These are phyloP conservation scores for Astropecten irregularis DNA, from an alignment of 53 echinoderm and acorn worm genomes.

Conservation along the genomic window DNA sequence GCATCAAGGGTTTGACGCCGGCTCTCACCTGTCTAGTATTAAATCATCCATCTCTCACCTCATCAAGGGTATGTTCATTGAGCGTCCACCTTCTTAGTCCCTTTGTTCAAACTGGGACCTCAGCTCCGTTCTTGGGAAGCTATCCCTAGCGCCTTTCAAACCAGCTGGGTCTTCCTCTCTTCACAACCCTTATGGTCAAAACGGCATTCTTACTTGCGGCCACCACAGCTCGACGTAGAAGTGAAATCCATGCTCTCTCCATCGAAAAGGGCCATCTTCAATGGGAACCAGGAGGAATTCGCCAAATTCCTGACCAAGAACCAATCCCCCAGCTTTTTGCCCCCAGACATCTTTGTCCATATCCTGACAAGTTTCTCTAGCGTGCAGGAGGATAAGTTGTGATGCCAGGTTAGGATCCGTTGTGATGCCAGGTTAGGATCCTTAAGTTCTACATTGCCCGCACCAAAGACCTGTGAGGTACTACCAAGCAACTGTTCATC, in stretches of 20 bases:
- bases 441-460: neutral
- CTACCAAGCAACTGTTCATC: neutral
- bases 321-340: neutral
- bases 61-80: conserved; percentile 4
- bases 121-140: neutral
- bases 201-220: neutral
- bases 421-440: neutral
- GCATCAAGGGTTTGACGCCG: neutral
- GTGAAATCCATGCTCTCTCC: neutral
- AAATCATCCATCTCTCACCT: neutral
- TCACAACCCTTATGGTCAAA: neutral
- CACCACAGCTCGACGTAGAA: neutral
- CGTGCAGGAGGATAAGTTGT: neutral
- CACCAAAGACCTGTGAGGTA: neutral
- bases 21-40: neutral
- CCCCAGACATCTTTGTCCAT: neutral
- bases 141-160: neutral
- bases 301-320: neutral
- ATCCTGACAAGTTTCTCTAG: neutral
- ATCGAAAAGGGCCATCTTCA: conserved; percentile 9
- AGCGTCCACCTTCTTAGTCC: neutral
- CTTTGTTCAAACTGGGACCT: neutral
- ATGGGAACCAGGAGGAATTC: neutral
- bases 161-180: neutral
- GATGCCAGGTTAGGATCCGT: too few species aligned